Evolutionary conservation across 2,888 invertebrate genomes (phyloP), one percentile per base, ranked within the genome.

Genomic region (Lasius platythorax): DNA sequence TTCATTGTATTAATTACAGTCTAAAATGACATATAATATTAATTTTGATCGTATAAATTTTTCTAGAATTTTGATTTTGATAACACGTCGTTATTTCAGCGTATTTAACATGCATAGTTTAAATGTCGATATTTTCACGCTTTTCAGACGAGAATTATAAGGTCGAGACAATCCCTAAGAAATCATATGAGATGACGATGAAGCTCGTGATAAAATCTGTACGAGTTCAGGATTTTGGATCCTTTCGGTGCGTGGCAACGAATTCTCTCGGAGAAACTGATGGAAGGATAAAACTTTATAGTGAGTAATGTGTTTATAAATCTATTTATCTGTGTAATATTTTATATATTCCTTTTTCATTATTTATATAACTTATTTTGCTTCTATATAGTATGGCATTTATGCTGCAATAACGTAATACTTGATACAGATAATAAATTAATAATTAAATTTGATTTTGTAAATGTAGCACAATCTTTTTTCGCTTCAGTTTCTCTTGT

Each of bases 201-300:
- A 95, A 93, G 88, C 92, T 96, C 67, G 95, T 94, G 70, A 95
- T 96, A 83, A 92, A 92, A 58, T 92, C 94, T n/a, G 93, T 95
- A 30, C 93, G 94, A 70, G 81, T 89, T 2, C 93, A 93, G 84
- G 95, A 95, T 91, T 95, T 94, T 72, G 95, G 95, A 46, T 92
- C 94, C 56, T 96, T 95, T 87, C 93, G 93, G 76, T 96, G 96
- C 86, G 93, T 95, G 74, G 95, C 95, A 50, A 95, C 95, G 58
- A 96, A 96, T 90, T 95, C 95, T 28, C 92, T 96, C n/a, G 96
- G 96, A 53, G 95, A 95, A 83, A 95, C 95, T 23, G 95, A 95
- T 84, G 95, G 96, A 28, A 95, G 94, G 88, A 96, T 96, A 88
- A 95, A 95, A 89, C 89, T 96, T 73, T 95, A 96, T 87, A 95